These are phyloP conservation scores for Ceraclea dissimilis DNA, from an alignment of 2,888 invertebrate genomes.

Conservation along the genomic window DNA sequence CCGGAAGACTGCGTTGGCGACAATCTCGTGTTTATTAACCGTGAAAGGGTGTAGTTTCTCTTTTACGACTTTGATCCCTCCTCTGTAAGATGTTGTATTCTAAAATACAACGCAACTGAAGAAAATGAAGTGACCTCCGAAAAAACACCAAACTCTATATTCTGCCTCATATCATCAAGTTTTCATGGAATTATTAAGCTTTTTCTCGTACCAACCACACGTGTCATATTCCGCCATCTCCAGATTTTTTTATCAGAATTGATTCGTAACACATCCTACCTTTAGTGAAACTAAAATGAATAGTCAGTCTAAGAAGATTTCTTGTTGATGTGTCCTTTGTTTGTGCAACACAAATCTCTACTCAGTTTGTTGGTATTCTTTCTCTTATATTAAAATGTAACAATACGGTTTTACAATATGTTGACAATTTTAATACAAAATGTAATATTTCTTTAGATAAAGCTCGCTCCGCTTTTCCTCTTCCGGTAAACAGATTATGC, in stretches of 20 bases:
- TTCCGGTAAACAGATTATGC: slow-evolving; percentile 14
- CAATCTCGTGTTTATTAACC: slow-evolving; percentile 25
- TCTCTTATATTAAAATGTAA: too few species aligned
- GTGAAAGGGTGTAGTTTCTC: slow-evolving; percentile 22
- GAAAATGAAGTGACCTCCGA: neutral
- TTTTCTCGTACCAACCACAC: neutral
- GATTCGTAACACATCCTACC: too few species aligned
- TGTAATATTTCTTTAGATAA: slow-evolving; percentile 14
- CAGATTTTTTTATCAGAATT: neutral
- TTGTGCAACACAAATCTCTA: too few species aligned
- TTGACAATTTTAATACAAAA: slow-evolving; percentile 12
- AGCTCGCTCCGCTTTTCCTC: neutral
- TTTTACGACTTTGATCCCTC: slow-evolving; percentile 8
- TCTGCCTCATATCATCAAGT: neutral
- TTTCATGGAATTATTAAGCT: neutral
- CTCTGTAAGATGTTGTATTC: neutral
- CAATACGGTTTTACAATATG: slow-evolving; percentile 5
- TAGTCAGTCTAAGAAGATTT: too few species aligned
- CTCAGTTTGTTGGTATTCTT: too few species aligned
- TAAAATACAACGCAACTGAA: neutral
- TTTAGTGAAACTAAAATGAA: too few species aligned
- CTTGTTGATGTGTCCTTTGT: too few species aligned
- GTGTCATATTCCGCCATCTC: neutral
- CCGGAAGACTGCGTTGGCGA: slow-evolving; percentile 11
- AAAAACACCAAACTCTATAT: neutral